Percentiles rank a stretch among this genome's conserved stretches.
These are phyloP conservation scores for Cyclopterus lumpus DNA, from an alignment of 2,797 vertebrate species.

Conservation along the genomic window DNA sequence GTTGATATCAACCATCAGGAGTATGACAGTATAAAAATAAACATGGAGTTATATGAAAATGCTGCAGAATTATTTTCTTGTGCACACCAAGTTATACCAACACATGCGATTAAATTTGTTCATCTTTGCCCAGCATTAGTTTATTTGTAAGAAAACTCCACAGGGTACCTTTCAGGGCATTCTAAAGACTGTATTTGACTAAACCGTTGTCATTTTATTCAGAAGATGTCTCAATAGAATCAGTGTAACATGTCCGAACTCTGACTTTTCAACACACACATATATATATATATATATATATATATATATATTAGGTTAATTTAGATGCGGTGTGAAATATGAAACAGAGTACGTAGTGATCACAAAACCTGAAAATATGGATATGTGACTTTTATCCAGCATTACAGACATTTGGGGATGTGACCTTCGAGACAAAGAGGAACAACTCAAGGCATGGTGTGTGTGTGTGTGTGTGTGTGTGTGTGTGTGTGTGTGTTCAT, in stretches of 20 bases:
- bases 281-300: not conserved
- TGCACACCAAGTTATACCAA: not conserved
- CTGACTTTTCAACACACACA: not conserved
- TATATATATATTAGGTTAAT: not conserved
- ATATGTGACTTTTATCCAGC: not conserved
- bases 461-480: conserved; percentile 13
- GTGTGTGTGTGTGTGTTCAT: conserved; percentile 22
- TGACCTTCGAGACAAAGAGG: conserved; percentile 14
- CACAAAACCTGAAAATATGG: not conserved
- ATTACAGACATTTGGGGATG: conserved; percentile 2
- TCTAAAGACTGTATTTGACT: not conserved
- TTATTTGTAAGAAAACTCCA: conserved; percentile 6
- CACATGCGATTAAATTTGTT: too few relatives aligned
- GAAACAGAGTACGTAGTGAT: not conserved
- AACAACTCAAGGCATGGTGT: not conserved
- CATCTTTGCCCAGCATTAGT: too few relatives aligned
- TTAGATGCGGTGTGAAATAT: not conserved
- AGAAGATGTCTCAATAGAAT: not conserved
- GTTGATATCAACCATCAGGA: not conserved
- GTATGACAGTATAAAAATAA: too few relatives aligned
- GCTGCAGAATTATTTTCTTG: not conserved
- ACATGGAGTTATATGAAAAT: not conserved
- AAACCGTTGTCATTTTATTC: not conserved
- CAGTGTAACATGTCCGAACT: not conserved
- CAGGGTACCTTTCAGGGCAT: not conserved